Percentiles rank a stretch among this genome's conserved stretches.
Evolutionary conservation across 2,113 vertebrate species (phyloP).

Genomic region (Etheostoma cragini): DNA sequence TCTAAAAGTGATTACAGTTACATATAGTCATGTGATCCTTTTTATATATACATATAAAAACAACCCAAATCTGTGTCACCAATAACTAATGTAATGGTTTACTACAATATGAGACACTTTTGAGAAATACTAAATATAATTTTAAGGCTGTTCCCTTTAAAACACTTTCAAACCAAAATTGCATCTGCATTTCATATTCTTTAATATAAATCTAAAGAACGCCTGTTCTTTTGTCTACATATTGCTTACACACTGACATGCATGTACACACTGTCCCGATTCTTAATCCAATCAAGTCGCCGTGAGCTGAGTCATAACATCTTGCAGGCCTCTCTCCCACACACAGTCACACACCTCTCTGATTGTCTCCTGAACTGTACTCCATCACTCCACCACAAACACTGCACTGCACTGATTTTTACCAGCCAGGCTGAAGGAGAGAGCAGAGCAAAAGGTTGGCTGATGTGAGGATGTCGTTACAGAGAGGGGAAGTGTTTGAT

Average conservation of each 20-base stretch:
- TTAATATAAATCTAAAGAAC: background rate
- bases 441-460: background rate
- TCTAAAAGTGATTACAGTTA: background rate
- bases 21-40: background rate
- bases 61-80: background rate
- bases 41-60: background rate
- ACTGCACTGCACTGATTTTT: background rate
- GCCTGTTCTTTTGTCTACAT: background rate
- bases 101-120: background rate
- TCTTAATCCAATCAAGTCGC: slow-evolving; percentile 52
- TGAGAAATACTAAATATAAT: background rate
- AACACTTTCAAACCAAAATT: background rate
- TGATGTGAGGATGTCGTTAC: slow-evolving; percentile 27
- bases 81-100: background rate
- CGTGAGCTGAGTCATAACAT: slow-evolving; percentile 49
- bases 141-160: background rate
- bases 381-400: slow-evolving; percentile 25
- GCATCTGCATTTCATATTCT: slow-evolving; percentile 10
- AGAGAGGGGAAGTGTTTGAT: slow-evolving; percentile 44
- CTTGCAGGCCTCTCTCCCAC: slow-evolving; percentile 45
- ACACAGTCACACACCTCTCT: slow-evolving; percentile 36
- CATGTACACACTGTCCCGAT: slow-evolving; percentile 31
- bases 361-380: slow-evolving; percentile 10
- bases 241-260: slow-evolving; percentile 15
- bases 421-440: slow-evolving; percentile 9